Base-by-base conservation (phyloP, 2,888 invertebrate genomes). In the Eupithecia centaureata region DNA sequence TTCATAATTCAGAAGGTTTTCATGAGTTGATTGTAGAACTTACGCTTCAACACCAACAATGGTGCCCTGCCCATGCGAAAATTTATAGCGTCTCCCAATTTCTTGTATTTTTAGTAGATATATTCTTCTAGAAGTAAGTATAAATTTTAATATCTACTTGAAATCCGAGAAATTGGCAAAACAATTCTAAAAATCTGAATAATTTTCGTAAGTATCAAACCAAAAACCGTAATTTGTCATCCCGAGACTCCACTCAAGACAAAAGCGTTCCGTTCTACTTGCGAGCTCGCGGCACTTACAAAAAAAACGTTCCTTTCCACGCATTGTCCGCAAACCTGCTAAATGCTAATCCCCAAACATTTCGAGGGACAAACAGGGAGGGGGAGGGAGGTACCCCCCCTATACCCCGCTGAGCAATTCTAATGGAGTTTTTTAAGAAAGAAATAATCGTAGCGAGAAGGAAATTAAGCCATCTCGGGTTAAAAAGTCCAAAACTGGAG, bases 401-500 rank as follows among this genome's bases (percentile, higher is more conserved):
- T 59, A 76, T 70, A 72, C 69, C 66, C 70, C 68, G 73, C 79
- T 77, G 77, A 81, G 77, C 83, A 78, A 80, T 85, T 81, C 84
- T 89, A 89, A 89, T 86, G 86, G 86, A 85, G 85, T 85, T 87
- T 88, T 86, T 83, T 76, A 86, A 87, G 87, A 85, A 87, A 85
- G 81, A 82, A 85, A 86, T 85, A 84, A 85, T 86, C 82, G 84
- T 79, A 78, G 82, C 77, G 82, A 83, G 84, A 83, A 86, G 87
- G 85, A 90, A 91, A 91, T 91, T 89, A 90, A 91, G 91, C 87
- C 91, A 89, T 91, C 90, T 91, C 86, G 87, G 87, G 86, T 87
- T 88, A 88, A 91, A 91, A 89, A 87, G 88, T 88, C 86, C 86
- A 86, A 87, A 87, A 87, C 79, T 82, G 81, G 82, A 82, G 86